Evolutionary conservation across 2,888 invertebrate genomes (phyloP).

Genomic region (Neoascia interrupta): DNA sequence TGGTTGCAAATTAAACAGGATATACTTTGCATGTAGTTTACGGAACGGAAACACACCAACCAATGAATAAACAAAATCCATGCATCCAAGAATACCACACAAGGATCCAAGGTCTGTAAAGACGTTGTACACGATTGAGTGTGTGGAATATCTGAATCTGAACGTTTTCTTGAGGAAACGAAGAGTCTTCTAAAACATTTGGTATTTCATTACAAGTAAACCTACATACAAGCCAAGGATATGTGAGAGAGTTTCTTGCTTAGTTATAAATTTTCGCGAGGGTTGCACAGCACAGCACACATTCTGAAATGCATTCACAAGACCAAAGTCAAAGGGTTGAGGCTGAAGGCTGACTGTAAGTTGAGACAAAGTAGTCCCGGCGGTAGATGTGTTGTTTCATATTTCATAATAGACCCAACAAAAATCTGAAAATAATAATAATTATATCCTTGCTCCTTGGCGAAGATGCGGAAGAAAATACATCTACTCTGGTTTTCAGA

Average conservation of each 20-base stretch:
- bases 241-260: conserved; percentile 15
- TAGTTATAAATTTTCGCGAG: conserved; percentile 42
- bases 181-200: conserved; percentile 63
- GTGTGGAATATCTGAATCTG: conserved; percentile 38
- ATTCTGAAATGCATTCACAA: conserved; percentile 53
- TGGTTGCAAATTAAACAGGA: conserved; percentile 54
- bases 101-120: conserved; percentile 1
- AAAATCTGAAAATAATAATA: conserved; percentile 68
- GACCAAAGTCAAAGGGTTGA: conserved; percentile 29
- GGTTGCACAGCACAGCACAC: conserved; percentile 46
- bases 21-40: conserved; percentile 24
- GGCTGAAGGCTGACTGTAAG: conserved; percentile 21
- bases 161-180: conserved; percentile 31
- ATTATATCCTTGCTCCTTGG: conserved; percentile 60
- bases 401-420: conserved; percentile 55
- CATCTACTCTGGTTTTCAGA: no score
- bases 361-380: conserved; percentile 30
- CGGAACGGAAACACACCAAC: conserved; percentile 31
- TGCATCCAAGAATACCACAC: neutral
- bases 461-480: conserved; percentile 27
- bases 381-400: conserved; percentile 50
- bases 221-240: no score
- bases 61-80: conserved; percentile 53
- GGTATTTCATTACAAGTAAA: conserved; percentile 63
- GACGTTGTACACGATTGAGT: conserved; percentile 17